These are phyloP conservation scores for Chromoteleia sp. DNA, from an alignment of 2,888 invertebrate species.

Conservation along the genomic window DNA sequence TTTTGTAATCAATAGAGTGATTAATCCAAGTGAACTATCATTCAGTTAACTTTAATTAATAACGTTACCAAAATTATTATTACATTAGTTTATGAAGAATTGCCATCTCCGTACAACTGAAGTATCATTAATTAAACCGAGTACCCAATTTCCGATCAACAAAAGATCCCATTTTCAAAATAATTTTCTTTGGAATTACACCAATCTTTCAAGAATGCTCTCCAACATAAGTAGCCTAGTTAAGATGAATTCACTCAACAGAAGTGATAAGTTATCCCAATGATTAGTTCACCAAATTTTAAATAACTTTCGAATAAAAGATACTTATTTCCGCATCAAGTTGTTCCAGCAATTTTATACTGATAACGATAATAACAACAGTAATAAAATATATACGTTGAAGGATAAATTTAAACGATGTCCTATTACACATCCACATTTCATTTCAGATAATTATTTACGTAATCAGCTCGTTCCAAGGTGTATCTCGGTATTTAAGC, in stretches of 20 bases:
- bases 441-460: neutral
- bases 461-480: too few relatives aligned
- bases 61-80: too few relatives aligned
- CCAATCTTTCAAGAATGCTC: constrained; percentile 4
- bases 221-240: neutral
- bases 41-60: too few relatives aligned
- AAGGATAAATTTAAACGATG: neutral
- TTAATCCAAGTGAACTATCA: too few relatives aligned
- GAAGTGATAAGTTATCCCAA: neutral
- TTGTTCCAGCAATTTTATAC: too few relatives aligned
- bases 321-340: too few relatives aligned
- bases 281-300: too few relatives aligned
- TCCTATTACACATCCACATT: neutral
- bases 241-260: neutral
- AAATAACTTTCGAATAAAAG: too few relatives aligned
- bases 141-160: neutral
- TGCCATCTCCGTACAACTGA: too few relatives aligned
- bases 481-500: neutral
- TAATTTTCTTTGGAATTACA: neutral
- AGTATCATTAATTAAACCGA: neutral
- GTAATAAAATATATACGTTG: too few relatives aligned
- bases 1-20: too few relatives aligned
- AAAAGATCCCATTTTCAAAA: neutral
- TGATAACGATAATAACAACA: neutral
- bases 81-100: too few relatives aligned